These are phyloP conservation scores for Arrhopalites spinosus DNA, from an alignment of 2,888 invertebrate species.

Conservation along the genomic window DNA sequence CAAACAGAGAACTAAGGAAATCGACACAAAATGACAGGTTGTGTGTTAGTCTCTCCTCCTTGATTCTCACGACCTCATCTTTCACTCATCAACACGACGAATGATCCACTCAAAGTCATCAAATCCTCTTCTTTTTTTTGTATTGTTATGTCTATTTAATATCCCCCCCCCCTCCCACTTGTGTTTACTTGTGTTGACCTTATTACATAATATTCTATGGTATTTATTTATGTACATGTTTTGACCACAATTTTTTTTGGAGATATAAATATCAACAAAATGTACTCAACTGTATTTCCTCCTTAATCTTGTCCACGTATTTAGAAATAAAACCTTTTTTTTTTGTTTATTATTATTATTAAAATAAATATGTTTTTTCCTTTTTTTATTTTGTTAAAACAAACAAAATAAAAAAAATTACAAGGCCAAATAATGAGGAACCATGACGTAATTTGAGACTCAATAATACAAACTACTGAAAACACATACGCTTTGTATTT, in stretches of 20 bases:
- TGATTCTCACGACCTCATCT: slow-evolving; percentile 43
- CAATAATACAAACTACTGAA: too few relatives aligned
- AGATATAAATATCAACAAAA: not conserved
- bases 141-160: too few relatives aligned
- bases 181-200: not conserved
- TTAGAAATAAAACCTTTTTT: too few relatives aligned
- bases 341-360: too few relatives aligned
- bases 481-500: too few relatives aligned
- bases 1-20: not conserved
- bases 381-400: too few relatives aligned
- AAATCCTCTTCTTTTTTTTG: not conserved
- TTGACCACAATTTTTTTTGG: too few relatives aligned
- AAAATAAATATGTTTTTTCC: not conserved
- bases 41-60: not conserved
- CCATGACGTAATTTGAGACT: too few relatives aligned
- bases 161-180: not conserved
- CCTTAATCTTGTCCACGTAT: not conserved
- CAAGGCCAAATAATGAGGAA: too few relatives aligned
- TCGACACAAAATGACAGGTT: not conserved
- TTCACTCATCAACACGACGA: slow-evolving; percentile 22
- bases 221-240: too few relatives aligned
- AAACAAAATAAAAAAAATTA: too few relatives aligned
- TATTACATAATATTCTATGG: not conserved
- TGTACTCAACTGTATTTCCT: not conserved
- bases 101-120: not conserved